These are phyloP conservation scores for Rhynchonycteris naso DNA, from an alignment of 2,797 vertebrate species.

Conservation along the genomic window DNA sequence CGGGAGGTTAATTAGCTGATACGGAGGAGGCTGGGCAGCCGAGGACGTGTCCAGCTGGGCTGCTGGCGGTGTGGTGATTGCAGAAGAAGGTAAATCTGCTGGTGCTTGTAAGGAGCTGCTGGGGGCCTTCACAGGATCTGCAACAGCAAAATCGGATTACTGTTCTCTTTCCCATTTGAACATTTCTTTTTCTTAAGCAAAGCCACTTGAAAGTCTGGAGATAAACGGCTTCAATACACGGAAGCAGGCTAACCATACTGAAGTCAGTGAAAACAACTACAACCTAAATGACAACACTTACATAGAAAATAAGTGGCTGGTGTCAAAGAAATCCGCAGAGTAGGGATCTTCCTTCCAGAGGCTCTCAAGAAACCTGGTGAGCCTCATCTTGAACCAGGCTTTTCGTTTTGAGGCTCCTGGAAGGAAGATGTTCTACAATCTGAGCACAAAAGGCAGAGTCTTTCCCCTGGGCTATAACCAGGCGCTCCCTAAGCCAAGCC, in stretches of 20 bases:
- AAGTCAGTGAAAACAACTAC: background rate
- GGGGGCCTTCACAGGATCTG: slow-evolving; percentile 94
- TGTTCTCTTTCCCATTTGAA: background rate
- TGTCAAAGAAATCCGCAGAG: background rate
- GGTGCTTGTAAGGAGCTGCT: slow-evolving; percentile 89
- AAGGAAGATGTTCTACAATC: background rate
- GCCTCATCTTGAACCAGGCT: background rate
- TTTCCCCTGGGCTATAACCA: background rate
- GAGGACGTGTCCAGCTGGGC: slow-evolving; percentile 86
- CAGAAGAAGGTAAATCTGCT: slow-evolving; percentile 90
- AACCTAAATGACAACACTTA: background rate
- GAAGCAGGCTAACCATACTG: background rate
- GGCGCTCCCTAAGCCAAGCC: background rate
- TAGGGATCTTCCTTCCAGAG: background rate
- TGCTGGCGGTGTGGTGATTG: slow-evolving; percentile 83
- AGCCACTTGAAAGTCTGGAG: background rate
- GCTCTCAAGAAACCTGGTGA: background rate
- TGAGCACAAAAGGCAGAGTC: background rate
- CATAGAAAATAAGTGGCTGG: background rate
- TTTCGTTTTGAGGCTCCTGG: background rate
- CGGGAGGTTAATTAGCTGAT: slow-evolving; percentile 95
- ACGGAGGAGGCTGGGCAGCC: slow-evolving; percentile 91
- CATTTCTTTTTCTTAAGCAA: background rate
- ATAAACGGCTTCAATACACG: background rate
- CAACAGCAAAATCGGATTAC: slow-evolving; percentile 54